Evolutionary conservation across 2,113 vertebrate species (phyloP).

Genomic region (Kryptolebias marmoratus): DNA sequence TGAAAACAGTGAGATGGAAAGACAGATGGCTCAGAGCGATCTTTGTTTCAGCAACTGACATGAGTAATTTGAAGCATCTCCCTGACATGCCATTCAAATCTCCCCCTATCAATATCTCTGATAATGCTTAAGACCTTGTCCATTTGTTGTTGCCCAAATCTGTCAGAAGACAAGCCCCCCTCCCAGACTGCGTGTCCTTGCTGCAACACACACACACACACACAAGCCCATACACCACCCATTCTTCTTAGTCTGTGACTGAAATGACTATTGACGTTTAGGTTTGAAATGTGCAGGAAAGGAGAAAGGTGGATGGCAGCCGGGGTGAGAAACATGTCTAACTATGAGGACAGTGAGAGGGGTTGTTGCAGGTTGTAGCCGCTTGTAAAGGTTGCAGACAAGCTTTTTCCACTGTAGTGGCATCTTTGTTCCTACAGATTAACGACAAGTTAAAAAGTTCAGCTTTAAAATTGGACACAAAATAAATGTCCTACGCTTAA

Average conservation of each 20-base stretch:
- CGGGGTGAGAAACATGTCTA: not conserved
- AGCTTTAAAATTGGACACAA: no score
- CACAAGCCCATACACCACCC: constrained; percentile 23
- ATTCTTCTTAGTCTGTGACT: constrained; percentile 54
- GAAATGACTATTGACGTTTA: constrained; percentile 74
- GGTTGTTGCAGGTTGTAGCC: not conserved
- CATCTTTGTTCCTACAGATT: no score
- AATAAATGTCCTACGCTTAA: no score
- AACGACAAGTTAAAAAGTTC: no score
- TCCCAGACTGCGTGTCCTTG: not conserved
- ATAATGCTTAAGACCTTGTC: constrained; percentile 67
- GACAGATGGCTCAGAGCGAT: constrained; percentile 62
- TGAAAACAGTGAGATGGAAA: constrained; percentile 39
- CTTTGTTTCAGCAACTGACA: constrained; percentile 63
- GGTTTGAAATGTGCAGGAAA: constrained; percentile 69
- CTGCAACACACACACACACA: constrained; percentile 7
- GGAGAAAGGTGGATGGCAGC: constrained; percentile 7
- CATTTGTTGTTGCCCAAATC: constrained; percentile 66
- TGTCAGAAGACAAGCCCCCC: constrained; percentile 51
- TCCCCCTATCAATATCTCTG: constrained; percentile 67
- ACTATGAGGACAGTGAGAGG: not conserved
- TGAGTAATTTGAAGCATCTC: constrained; percentile 68
- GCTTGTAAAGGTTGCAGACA: not conserved
- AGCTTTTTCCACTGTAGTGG: no score
- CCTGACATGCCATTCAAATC: constrained; percentile 64